Conservation (phyloP, 2,113 vertebrate genomes). For the Crotalus tigris region DNA sequence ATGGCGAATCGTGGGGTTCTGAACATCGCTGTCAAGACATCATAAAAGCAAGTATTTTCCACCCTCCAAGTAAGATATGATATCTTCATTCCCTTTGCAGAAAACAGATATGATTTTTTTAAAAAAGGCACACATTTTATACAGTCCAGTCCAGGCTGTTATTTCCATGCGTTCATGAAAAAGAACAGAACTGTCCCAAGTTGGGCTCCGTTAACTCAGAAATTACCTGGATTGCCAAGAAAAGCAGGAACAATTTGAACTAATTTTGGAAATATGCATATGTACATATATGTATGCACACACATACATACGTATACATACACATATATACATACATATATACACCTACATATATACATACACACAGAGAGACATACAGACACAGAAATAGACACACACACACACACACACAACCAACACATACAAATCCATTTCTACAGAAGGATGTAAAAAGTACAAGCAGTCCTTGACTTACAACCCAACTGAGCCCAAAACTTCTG, state of each 20-base stretch:
- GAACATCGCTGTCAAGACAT: neutral
- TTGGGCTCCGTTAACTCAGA: neutral
- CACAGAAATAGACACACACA: neutral
- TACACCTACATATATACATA: too few relatives aligned
- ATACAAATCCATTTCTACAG: neutral
- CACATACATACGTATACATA: too few relatives aligned
- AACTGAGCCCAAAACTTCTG: too few relatives aligned
- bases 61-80: rapidly evolving
- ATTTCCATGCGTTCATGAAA: neutral
- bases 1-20: neutral
- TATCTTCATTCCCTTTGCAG: rapidly evolving
- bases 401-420: neutral
- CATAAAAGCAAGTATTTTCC: conserved; percentile 26
- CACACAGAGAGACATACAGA: too few relatives aligned
- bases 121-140: neutral
- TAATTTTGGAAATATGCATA: neutral
- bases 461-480: too few relatives aligned
- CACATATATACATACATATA: too few relatives aligned
- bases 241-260: neutral
- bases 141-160: neutral
- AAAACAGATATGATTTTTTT: rapidly evolving
- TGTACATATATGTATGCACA: too few relatives aligned
- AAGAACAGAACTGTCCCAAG: neutral
- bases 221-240: neutral
- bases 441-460: neutral